These are phyloP conservation scores for Glomeris maerens DNA, from an alignment of 1,140 invertebrate species.

Conservation along the genomic window DNA sequence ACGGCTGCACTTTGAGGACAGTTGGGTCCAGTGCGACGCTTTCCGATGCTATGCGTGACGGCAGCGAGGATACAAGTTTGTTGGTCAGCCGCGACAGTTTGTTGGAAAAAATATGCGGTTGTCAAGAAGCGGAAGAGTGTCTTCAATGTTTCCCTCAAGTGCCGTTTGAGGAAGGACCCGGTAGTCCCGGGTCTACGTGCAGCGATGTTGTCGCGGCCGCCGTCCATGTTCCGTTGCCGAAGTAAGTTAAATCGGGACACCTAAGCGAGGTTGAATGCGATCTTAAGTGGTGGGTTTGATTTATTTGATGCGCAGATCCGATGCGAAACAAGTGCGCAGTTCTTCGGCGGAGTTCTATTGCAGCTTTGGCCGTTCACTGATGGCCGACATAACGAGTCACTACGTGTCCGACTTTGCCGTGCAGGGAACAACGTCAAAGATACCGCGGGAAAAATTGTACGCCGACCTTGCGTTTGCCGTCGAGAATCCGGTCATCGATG, in stretches of 20 bases:
- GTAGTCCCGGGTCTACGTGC: too few species aligned
- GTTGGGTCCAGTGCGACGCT: too few species aligned
- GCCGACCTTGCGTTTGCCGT: slow-evolving; percentile 37
- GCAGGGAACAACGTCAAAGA: slow-evolving; percentile 38
- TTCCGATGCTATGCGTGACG: too few species aligned
- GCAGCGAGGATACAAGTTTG: too few species aligned
- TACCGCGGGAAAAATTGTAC: slow-evolving; percentile 29
- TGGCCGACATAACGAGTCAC: slow-evolving; percentile 49
- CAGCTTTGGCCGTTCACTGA: slow-evolving; percentile 37
- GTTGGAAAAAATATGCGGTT: too few species aligned
- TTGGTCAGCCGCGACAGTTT: background rate
- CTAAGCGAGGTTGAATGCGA: slow-evolving; percentile 1
- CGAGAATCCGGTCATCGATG: slow-evolving; percentile 42
- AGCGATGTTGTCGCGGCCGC: slow-evolving; percentile 24
- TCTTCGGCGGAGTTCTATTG: slow-evolving; percentile 1
- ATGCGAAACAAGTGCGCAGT: slow-evolving; percentile 6
- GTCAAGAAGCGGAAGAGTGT: too few species aligned
- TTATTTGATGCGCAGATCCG: slow-evolving; percentile 8
- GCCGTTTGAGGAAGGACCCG: too few species aligned
- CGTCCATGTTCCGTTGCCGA: slow-evolving; percentile 25
- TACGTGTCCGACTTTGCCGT: slow-evolving; percentile 61
- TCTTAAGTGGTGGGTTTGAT: slow-evolving; percentile 18
- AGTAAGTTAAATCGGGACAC: background rate
- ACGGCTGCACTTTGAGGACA: too few species aligned
- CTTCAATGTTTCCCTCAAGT: too few species aligned